Evolutionary conservation across 1,140 invertebrate species (phyloP), one percentile per base, ranked within the genome.

Genomic region (Calosoma granatense): DNA sequence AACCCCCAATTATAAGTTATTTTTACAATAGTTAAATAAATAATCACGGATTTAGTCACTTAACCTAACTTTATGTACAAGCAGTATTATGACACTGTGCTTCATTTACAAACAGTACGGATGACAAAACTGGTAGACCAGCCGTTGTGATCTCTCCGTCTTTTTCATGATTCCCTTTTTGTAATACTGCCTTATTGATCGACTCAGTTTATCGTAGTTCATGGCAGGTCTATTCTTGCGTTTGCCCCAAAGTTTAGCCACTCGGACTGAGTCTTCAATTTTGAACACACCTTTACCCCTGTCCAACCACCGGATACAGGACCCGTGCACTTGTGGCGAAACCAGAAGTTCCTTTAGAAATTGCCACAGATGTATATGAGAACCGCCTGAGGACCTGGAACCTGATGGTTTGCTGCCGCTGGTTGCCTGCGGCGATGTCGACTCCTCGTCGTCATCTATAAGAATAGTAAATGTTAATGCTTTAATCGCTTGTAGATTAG

Each of bases 161-260:
- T 99, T 99, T 79, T 97, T 97, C 92, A 99, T 99, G 73, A 99
- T 99, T 43, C 94, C 94, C 73, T 99, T 99, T 74, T 98, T 98
- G 81, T 99, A 99, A 76, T 99, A 99, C 73, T 99, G 97, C 15
- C 97, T 78, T 63, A 99, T 97, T 60, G 94, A 97, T 43, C 97
- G 84, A 56, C 93, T 97, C 23, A 99, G 76, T 71, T 99, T 99
- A 78, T 99, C 97, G 75, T 99, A 99, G 76, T 99, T 99, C 96
- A 99, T 99, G 1, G 94, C 94, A 0, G 96, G 94, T 12, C 96
- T 79, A 76, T 99, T 99, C 74, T 99, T 99, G 43, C 96, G 79
- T 60, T 90, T 86, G 30, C 97, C 97, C 97, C 97, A 99, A 2
- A 97, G 80, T 58, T 87, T 81, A 0, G 97, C 97, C 19, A 99